A percentile compares a stretch with the other conserved stretches of the same genome.
phyloP scores from a whole-genome alignment of 2,888 invertebrate species.

The Eledona agricola region DNA sequence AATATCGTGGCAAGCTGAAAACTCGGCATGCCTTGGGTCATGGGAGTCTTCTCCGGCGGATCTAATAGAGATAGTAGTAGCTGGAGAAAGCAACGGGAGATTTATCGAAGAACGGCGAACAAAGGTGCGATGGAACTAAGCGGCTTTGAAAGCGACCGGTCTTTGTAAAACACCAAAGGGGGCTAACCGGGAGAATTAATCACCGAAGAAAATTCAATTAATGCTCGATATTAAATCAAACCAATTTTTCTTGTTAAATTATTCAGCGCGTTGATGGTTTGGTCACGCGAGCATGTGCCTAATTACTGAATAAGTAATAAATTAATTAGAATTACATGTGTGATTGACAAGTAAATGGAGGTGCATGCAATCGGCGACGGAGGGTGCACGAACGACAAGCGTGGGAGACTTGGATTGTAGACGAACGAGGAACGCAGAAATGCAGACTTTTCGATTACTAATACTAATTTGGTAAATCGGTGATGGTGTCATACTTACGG shows the following conservation, averaged over 20 bases:
- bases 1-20: conserved; percentile 19
- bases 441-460: too few species aligned
- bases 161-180: background rate
- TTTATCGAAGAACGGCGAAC: conserved; percentile 22
- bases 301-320: conserved; percentile 22
- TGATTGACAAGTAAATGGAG: conserved; percentile 23
- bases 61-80: conserved; percentile 30
- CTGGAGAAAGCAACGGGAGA: conserved; percentile 28
- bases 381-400: conserved; percentile 20
- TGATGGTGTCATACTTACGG: too few species aligned
- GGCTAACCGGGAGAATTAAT: too few species aligned
- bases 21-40: conserved; percentile 20
- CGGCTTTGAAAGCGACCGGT: too few species aligned
- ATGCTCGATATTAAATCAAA: too few species aligned
- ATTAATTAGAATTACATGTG: conserved; percentile 17
- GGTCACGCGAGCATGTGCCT: conserved; percentile 16
- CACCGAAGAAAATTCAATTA: too few species aligned
- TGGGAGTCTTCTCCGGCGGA: conserved; percentile 27
- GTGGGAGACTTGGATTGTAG: too few species aligned
- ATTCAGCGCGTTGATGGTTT: too few species aligned
- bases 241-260: too few species aligned
- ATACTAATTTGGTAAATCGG: too few species aligned
- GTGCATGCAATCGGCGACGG: conserved; percentile 5
- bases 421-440: too few species aligned
- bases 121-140: too few species aligned